Base-by-base conservation (phyloP, 2,797 vertebrate species). In the Acropternis orthonyx region DNA sequence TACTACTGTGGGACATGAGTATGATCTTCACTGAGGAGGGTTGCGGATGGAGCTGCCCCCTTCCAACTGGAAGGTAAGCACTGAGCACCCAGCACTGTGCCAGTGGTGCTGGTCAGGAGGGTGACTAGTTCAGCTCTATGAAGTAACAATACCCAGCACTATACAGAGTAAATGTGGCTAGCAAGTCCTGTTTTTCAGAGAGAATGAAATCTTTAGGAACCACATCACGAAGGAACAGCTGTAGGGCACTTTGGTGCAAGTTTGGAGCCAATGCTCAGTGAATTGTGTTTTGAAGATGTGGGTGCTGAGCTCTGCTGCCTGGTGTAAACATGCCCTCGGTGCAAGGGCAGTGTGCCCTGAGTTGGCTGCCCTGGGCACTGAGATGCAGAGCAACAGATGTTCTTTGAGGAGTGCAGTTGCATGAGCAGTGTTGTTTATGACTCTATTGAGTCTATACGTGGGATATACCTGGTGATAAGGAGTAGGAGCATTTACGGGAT, bases 271-370 rank as follows among this genome's bases (percentile, higher is more conserved):
- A 17, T 11, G 17, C 32, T 55, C 28, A 17, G 26, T 30, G 27
- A 72, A 28, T 7, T 54, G 43, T 48, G 14, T 58, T 81, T 39
- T 23, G 67, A 85, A 65, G 48, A 37, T 23, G 46, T 28, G 61
- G 13, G 28, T 3, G 4, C 56, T 48, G 88, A 1, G 3, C 32
- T 72, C 20, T 0, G 0, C 6, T 58, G 32, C 51, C 19, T 28
- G 67, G 9, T 46, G 36, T 24, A 77, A 59, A 49, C 18, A 4
- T 21, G 23, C 19, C 49, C 34, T 43, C 10, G 8, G 49, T 8
- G 17, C 44, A 54, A n/a, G 54, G 3, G 23, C 52, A 34, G 44
- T 1, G 22, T 89, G 34, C n/a, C 27, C 46, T n/a, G 79, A 65
- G 58, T 44, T 44, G 51, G 39, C 48, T 68, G 43, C 46, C 48